Evolutionary conservation across 2,797 vertebrate species (phyloP), one percentile per base, ranked within the genome.

Genomic region (Tinamus major): DNA sequence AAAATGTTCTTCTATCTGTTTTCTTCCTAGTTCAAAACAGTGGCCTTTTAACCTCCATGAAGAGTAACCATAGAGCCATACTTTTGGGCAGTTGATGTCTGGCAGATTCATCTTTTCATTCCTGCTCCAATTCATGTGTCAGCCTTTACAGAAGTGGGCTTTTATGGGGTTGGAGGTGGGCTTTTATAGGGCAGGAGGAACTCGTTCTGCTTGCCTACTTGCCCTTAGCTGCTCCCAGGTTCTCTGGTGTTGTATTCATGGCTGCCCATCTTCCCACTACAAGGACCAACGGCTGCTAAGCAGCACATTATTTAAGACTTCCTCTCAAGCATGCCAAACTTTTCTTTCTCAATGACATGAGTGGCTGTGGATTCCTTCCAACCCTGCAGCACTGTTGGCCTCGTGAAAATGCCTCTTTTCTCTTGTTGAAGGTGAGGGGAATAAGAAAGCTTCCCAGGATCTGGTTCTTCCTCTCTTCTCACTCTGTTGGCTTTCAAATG

Each of bases 361-460:
- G 65, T 69, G 42, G 26, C 51, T 79, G 55, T 91, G 79, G 46
- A 76, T 89, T 83, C 31, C 49, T 85, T 93, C 82, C 72, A 87
- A n/a, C 62, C 33, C 65, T 85, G 69, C 33, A 91, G 26, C 2
- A 3, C 44, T 72, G 80, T 76, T 93, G 65, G 65, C 81, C 39
- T 83, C 23, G 29, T 71, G 55, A 78, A 87, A 89, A 83, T 72
- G 24, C 55, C 11, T 83, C 77, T 83, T 93, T 78, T 81, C 41
- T 72, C 7, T 27, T 79, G 65, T 29, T 84, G 56, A 87, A 89
- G 84, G 46, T 89, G 74, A 65, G 69, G 92, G 42, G 35, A 70
- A 56, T 68, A 79, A 90, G 44, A 85, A 77, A 71, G 80, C 31
- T 74, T 87, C 19, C 41, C 33, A 71, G 53, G 39, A 53, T 74